Conservation (phyloP, 2,797 vertebrate species). For the Characodon lateralis region DNA sequence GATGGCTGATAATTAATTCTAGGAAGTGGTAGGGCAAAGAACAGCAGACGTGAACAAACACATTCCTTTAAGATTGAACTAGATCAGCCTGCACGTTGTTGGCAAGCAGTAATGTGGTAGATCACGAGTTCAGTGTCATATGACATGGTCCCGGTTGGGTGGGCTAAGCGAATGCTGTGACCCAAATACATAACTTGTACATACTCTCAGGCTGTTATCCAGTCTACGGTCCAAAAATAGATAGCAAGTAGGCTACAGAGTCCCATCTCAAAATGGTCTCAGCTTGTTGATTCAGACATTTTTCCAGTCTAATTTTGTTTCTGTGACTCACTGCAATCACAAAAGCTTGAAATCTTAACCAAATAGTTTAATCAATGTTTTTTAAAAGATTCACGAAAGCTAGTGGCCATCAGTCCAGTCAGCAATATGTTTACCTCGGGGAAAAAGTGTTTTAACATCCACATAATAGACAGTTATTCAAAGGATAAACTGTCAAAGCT, state of each 20-base stretch:
- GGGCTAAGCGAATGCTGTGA: conserved; percentile 53
- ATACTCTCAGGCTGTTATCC: conserved; percentile 35
- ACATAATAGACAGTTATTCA: background rate
- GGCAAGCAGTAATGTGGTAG: conserved; percentile 38
- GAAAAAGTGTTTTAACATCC: background rate
- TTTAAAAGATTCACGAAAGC: background rate
- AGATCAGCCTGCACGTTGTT: conserved; percentile 47
- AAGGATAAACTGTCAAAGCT: background rate
- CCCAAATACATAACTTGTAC: conserved; percentile 62
- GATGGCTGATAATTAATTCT: conserved; percentile 24
- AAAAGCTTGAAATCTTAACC: background rate
- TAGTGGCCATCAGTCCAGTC: background rate
- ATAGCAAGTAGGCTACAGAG: conserved; percentile 14
- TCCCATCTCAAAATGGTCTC: background rate
- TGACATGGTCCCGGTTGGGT: conserved; percentile 54
- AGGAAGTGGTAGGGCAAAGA: conserved; percentile 56
- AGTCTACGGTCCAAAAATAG: conserved; percentile 51
- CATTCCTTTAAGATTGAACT: conserved; percentile 65
- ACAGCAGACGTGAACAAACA: conserved; percentile 69
- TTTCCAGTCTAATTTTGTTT: background rate
- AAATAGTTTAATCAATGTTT: background rate
- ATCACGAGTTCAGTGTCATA: conserved; percentile 69
- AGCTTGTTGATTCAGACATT: background rate
- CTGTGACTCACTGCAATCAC: background rate
- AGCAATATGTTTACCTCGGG: background rate